These are phyloP conservation scores for Palythoa grandiflora DNA, from an alignment of 92 coral and sea anemone genomes.

Conservation along the genomic window DNA sequence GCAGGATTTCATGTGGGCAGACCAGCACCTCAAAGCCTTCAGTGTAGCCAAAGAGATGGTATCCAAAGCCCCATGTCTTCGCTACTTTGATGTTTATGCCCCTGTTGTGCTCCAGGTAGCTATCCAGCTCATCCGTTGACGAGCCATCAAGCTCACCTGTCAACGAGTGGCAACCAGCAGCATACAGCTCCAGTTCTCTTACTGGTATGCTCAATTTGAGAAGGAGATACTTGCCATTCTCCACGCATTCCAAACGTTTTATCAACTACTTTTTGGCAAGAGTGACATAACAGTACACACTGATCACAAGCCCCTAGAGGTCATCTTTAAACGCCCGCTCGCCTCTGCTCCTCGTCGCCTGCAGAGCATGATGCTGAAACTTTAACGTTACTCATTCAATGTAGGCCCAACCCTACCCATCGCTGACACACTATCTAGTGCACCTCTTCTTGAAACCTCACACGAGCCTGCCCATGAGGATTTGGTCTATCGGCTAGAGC, in stretches of 20 bases:
- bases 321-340: not conserved
- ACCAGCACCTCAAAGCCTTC: not conserved
- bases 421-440: no score
- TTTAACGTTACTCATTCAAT: not conserved
- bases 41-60: not conserved
- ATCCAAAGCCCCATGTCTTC: conserved; percentile 18
- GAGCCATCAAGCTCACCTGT: not conserved
- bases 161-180: not conserved
- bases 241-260: not conserved
- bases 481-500: no score
- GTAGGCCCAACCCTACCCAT: not conserved
- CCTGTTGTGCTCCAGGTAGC: not conserved
- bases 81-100: not conserved
- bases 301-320: not conserved
- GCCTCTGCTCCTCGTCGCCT: not conserved
- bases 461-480: no score
- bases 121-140: not conserved
- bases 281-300: not conserved
- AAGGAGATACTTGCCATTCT: no score
- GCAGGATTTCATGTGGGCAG: not conserved
- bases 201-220: not conserved
- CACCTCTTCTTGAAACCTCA: no score
- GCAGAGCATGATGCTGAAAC: not conserved
- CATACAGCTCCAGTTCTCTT: not conserved
- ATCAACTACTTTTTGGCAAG: not conserved